phyloP scores from a whole-genome alignment of 2,888 invertebrate species.

The Elegia similella region DNA sequence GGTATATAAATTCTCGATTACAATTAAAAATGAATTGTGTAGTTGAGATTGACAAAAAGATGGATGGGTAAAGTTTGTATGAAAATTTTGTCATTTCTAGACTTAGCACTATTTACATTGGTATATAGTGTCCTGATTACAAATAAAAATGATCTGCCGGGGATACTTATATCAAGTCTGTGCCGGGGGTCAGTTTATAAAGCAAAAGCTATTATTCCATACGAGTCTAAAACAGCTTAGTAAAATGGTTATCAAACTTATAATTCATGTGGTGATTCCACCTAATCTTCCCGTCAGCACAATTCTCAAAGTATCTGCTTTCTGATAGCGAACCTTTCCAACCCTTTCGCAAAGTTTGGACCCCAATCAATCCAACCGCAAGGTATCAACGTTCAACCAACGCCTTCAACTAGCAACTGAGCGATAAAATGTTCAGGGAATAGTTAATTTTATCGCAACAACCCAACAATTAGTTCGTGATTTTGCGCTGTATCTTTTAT shows the following conservation, averaged over 20 bases:
- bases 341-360: slow-evolving; percentile 17
- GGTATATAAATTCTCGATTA: too few species aligned
- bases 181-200: too few species aligned
- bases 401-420: slow-evolving; percentile 22
- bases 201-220: too few species aligned
- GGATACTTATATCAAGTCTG: too few species aligned
- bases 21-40: too few species aligned
- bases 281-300: slow-evolving; percentile 9
- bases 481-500: slow-evolving; percentile 44
- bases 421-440: slow-evolving; percentile 25
- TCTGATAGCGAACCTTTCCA: slow-evolving; percentile 26
- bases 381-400: slow-evolving; percentile 20
- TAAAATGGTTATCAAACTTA: not conserved
- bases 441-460: slow-evolving; percentile 59
- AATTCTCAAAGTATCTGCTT: slow-evolving; percentile 21
- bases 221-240: too few species aligned
- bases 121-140: too few species aligned
- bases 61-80: too few species aligned
- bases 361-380: slow-evolving; percentile 26
- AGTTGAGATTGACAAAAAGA: too few species aligned
- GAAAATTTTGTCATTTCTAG: too few species aligned
- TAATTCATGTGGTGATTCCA: not conserved
- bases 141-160: too few species aligned
- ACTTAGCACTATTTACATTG: too few species aligned
- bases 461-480: slow-evolving; percentile 61